Base-by-base conservation (phyloP, 2,797 vertebrate genomes). In the Etheostoma perlongum region DNA sequence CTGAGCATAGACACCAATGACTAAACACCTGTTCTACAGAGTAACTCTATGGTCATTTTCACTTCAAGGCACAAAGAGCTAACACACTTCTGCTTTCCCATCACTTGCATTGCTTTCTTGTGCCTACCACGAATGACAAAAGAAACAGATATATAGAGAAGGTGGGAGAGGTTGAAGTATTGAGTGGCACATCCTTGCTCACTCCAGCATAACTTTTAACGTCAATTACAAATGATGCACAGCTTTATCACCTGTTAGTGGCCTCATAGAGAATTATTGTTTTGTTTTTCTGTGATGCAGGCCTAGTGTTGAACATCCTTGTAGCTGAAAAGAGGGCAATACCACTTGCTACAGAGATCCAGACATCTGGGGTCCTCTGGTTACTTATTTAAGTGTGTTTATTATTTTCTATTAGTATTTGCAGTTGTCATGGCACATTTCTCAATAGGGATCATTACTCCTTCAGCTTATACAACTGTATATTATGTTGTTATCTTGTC, bases 401-500 rank as follows among this genome's bases (percentile, higher is more conserved):
- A 77, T 69, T 74, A 61, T 46, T 47, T 62, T 67, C 59, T 61
- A 5, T 73, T 76, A 62, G 49, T 27, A 27, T 77, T 58, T 60
- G 57, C 55, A 60, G 48, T 70, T 69, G 66, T 53, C 40, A 36
- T 52, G 21, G 63, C 46, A 66, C 55, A 72, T 77, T 67, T 74
- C 47, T 46, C 49, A 67, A 23, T 9, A 23, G 60, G 64, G 51
- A 79, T 76, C 55, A 76, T 83, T 79, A 81, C 44, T 72, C 72
- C 53, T 78, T 69, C 33, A 36, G 71, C 18, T 66, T 52, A 62
- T 76, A 61, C 40, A 64, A 58, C 72, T 59, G 12, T 72, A 59
- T 62, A 67, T 73, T 47, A 49, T 63, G 59, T 69, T 77, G 44
- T 67, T 72, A 81, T 75, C 79, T 68, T 68, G 70, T 65, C 70